Percentiles rank a stretch among this genome's conserved stretches.
Evolutionary conservation across 2,888 invertebrate species (phyloP).

Genomic region (Dicranocentrus wangi): DNA sequence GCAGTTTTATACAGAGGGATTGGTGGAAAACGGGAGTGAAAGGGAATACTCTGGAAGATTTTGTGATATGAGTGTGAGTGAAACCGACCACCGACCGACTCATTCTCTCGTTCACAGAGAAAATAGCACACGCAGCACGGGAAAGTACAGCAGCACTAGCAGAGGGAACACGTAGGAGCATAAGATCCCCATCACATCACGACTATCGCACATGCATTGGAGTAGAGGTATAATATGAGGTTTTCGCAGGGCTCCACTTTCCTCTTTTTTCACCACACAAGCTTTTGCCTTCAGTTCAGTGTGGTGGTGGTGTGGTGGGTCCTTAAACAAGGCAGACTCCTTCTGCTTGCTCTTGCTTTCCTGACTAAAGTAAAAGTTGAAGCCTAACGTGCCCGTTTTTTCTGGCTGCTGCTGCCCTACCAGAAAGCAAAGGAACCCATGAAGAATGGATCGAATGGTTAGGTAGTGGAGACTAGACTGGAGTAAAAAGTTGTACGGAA

Average conservation of each 20-base stretch:
- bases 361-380: slow-evolving; percentile 29
- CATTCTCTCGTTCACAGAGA: slow-evolving; percentile 19
- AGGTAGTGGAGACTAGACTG: slow-evolving; percentile 25
- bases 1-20: too few species aligned
- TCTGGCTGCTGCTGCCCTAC: not conserved
- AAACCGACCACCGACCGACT: slow-evolving; percentile 34
- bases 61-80: slow-evolving; percentile 31
- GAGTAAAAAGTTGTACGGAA: slow-evolving; percentile 4
- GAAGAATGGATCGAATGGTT: slow-evolving; percentile 29
- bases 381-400: slow-evolving; percentile 14
- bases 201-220: slow-evolving; percentile 13
- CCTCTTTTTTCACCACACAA: slow-evolving; percentile 3
- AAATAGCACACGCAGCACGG: slow-evolving; percentile 11
- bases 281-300: not conserved
- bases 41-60: slow-evolving; percentile 3
- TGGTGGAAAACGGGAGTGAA: slow-evolving; percentile 4
- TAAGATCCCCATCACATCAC: slow-evolving; percentile 9
- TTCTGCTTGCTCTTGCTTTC: slow-evolving; percentile 13
- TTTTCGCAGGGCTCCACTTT: slow-evolving; percentile 26
- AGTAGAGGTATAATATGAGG: slow-evolving; percentile 13
- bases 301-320: not conserved
- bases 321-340: slow-evolving; percentile 25
- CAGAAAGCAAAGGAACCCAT: slow-evolving; percentile 3
- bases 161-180: not conserved
- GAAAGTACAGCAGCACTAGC: not conserved